A percentile compares a stretch with the other conserved stretches of the same genome.
Conservation (phyloP, 1,140 invertebrate genomes). For the Drosophila varians region DNA sequence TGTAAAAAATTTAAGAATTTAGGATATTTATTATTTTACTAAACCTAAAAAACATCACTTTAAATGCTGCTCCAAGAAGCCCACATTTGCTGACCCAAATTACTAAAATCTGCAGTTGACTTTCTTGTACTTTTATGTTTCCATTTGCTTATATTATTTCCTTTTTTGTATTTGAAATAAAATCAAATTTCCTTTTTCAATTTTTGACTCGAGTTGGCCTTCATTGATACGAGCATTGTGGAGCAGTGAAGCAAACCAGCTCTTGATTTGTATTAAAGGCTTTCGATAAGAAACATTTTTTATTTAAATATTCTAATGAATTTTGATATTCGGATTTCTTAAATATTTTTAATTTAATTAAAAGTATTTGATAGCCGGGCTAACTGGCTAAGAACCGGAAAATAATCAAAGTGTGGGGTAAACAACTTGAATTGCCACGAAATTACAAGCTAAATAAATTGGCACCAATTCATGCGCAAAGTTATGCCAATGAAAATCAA, state of each 20-base stretch:
- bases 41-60: no score
- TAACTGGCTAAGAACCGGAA: constrained; percentile 8
- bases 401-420: constrained; percentile 28
- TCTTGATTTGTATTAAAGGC: constrained; percentile 13
- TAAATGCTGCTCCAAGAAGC: background rate
- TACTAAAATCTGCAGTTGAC: constrained; percentile 11
- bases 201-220: constrained; percentile 14
- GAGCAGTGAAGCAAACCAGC: constrained; percentile 8
- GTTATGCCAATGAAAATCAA: constrained; percentile 59
- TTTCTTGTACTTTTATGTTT: background rate
- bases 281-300: background rate
- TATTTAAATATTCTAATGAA: background rate
- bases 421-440: constrained; percentile 29
- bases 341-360: constrained; percentile 50
- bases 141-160: constrained; percentile 15
- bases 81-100: constrained; percentile 47
- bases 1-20: no score
- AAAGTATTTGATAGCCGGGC: constrained; percentile 25
- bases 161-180: constrained; percentile 26
- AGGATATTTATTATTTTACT: no score
- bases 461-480: constrained; percentile 59
- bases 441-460: constrained; percentile 59
- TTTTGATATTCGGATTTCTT: constrained; percentile 11
- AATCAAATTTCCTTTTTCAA: constrained; percentile 17
- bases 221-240: constrained; percentile 16